Conservation (phyloP, 1,140 invertebrate genomes). For the Zaprionus capensis region DNA sequence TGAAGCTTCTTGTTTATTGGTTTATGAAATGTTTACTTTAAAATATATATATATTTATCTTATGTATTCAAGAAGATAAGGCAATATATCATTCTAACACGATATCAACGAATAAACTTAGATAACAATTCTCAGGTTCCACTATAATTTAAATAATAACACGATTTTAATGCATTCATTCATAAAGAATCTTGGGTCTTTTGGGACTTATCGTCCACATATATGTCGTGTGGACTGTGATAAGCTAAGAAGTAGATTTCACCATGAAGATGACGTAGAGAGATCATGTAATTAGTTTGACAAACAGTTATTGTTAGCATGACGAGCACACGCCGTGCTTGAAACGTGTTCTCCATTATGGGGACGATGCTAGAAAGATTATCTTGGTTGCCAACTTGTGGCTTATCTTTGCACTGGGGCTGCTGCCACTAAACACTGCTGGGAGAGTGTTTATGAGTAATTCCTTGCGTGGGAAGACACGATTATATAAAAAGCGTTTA, state of each 20-base stretch:
- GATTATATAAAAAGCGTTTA: neutral
- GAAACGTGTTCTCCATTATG: conserved; percentile 11
- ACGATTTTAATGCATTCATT: neutral
- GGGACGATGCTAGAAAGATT: neutral
- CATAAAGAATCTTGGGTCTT: neutral
- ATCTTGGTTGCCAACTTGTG: conserved; percentile 13
- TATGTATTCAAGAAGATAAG: neutral
- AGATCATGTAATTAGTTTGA: conserved; percentile 13
- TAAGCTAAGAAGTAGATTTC: conserved; percentile 46
- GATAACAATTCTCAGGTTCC: neutral
- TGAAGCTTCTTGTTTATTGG: neutral
- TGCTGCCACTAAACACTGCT: neutral
- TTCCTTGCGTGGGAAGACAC: neutral
- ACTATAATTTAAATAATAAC: neutral
- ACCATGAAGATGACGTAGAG: conserved; percentile 48
- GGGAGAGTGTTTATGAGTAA: neutral
- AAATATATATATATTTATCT: neutral
- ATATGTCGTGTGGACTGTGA: conserved; percentile 32
- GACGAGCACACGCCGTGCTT: conserved; percentile 15
- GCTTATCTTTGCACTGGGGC: conserved; percentile 8
- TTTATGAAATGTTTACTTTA: neutral
- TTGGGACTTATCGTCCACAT: conserved; percentile 16
- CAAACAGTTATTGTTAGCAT: conserved; percentile 3
- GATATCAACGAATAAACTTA: neutral
- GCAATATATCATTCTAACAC: neutral